A percentile compares a stretch with the other conserved stretches of the same genome.
phyloP scores from a whole-genome alignment of 2,113 vertebrate species.

The Meles meles region DNA sequence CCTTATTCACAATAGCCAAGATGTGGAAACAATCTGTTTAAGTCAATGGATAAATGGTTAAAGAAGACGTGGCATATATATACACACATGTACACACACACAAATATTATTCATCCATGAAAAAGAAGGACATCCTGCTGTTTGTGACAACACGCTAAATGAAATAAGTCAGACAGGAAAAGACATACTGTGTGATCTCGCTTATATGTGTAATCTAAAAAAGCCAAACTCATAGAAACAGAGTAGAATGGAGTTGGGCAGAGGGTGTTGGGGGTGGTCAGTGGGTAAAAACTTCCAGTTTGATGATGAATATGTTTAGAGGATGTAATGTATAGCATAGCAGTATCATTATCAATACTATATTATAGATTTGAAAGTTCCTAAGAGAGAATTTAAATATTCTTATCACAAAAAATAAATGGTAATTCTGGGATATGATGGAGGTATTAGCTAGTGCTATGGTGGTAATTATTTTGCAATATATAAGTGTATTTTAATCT shows the following conservation, averaged over 20 bases:
- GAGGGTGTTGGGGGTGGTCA: not conserved
- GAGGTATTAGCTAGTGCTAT: not conserved
- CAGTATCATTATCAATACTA: not conserved
- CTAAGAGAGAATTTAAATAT: not conserved
- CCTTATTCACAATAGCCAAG: not conserved
- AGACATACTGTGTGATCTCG: not conserved
- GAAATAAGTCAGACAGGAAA: not conserved
- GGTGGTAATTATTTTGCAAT: not conserved
- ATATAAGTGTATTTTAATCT: not conserved
- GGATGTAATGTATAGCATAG: not conserved
- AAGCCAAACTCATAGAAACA: not conserved
- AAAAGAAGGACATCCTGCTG: not conserved
- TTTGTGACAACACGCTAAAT: not conserved
- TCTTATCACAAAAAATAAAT: not conserved
- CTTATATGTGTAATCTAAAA: not conserved
- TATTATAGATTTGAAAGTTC: not conserved
- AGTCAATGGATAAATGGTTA: not conserved
- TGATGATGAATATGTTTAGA: not conserved
- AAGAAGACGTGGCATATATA: not conserved
- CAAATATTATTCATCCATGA: not conserved
- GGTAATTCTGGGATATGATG: not conserved
- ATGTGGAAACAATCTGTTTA: not conserved
- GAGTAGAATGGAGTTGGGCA: not conserved
- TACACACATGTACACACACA: not conserved
- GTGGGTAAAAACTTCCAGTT: not conserved